These are phyloP conservation scores for Amia ocellicauda DNA, from an alignment of 2,113 vertebrate genomes.

Conservation along the genomic window DNA sequence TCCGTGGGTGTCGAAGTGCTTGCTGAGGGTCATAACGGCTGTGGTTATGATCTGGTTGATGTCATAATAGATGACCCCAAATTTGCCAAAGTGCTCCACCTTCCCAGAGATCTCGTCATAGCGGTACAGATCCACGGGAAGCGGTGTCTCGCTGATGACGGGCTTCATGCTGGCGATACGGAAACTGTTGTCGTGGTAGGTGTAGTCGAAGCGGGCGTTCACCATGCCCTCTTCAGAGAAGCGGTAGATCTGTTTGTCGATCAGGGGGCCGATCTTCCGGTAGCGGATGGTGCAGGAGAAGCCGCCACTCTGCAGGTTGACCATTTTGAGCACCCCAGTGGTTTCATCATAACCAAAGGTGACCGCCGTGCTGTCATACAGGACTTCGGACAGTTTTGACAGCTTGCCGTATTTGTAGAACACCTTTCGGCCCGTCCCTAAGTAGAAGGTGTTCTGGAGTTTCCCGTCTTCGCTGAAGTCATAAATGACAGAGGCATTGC, in stretches of 20 bases:
- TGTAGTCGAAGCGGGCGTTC: constrained; percentile 95
- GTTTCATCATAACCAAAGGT: constrained; percentile 96
- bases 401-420: constrained; percentile 98
- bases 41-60: constrained; percentile 99
- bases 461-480: constrained; percentile 92
- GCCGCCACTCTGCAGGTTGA: constrained; percentile 91
- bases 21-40: constrained; percentile 96
- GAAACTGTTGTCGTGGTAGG: constrained; percentile 96
- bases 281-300: constrained; percentile 97
- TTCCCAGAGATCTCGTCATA: constrained; percentile 98
- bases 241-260: constrained; percentile 97
- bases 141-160: constrained; percentile 93
- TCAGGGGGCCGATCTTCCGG: constrained; percentile 89
- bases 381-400: constrained; percentile 88
- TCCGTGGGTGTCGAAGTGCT: constrained; percentile 96
- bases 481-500: constrained; percentile 93
- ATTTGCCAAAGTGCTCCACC: constrained; percentile 98
- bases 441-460: constrained; percentile 80
- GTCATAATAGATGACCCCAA: constrained; percentile 97
- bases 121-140: constrained; percentile 94
- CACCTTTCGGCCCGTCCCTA: constrained; percentile 90
- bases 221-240: constrained; percentile 99
- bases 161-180: constrained; percentile 97
- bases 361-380: constrained; percentile 92
- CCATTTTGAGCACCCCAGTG: constrained; percentile 93